phyloP scores from a whole-genome alignment of 2,888 invertebrate genomes.

The Nomada lathburiana region DNA sequence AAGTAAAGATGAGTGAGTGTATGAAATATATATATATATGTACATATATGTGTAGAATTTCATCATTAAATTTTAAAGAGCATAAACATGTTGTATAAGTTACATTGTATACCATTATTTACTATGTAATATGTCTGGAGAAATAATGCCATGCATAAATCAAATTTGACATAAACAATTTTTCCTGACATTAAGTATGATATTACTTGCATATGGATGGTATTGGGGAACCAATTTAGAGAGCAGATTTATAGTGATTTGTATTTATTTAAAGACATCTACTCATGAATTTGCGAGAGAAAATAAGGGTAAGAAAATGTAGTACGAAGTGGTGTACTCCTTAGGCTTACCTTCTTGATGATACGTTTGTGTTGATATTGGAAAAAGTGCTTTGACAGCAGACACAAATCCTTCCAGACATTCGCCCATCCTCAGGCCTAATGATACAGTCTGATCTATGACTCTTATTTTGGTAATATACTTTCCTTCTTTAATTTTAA shows the following conservation, averaged over 20 bases:
- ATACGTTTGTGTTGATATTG: constrained; percentile 83
- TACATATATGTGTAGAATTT: constrained; percentile 20
- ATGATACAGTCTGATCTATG: constrained; percentile 82
- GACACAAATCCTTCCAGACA: constrained; percentile 84
- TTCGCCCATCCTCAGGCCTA: constrained; percentile 83
- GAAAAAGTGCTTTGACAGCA: constrained; percentile 83
- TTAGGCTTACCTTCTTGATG: constrained; percentile 83
- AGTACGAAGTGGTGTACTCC: constrained; percentile 78
- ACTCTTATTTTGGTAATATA: constrained; percentile 79
- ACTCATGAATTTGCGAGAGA: constrained; percentile 69
- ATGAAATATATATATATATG: constrained; percentile 13
- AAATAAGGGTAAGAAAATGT: constrained; percentile 76
- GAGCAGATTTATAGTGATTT: constrained; percentile 54
- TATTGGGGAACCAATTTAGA: constrained; percentile 56
- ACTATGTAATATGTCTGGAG: constrained; percentile 46
- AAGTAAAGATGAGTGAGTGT: constrained; percentile 26
- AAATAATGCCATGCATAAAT: constrained; percentile 69
- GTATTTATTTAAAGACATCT: constrained; percentile 66
- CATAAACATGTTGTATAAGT: constrained; percentile 24
- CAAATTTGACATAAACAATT: constrained; percentile 60
- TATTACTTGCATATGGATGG: constrained; percentile 59
- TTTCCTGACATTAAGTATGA: constrained; percentile 46
- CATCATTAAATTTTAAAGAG: constrained; percentile 32
- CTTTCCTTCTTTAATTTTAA: constrained; percentile 73
- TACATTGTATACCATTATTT: constrained; percentile 35